Percentiles rank a stretch among this genome's conserved stretches.
These are phyloP conservation scores for Camelus dromedarius DNA, from an alignment of 2,113 vertebrate species.

Conservation along the genomic window DNA sequence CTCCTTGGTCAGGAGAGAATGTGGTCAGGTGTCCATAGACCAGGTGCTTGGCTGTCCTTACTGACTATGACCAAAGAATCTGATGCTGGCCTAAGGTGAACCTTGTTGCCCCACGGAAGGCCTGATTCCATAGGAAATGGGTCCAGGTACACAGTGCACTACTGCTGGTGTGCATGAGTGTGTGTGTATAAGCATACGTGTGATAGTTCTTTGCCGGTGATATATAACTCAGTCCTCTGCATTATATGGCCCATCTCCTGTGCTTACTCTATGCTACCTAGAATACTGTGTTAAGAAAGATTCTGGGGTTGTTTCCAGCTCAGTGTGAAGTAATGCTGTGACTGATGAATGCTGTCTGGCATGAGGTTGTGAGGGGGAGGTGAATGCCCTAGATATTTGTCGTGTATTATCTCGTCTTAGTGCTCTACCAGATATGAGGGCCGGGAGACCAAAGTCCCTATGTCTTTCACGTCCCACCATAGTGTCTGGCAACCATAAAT, in stretches of 20 bases:
- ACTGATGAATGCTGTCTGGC: neutral
- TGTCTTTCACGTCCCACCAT: neutral
- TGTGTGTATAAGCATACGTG: neutral
- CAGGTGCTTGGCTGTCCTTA: neutral
- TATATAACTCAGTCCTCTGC: neutral
- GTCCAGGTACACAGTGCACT: neutral
- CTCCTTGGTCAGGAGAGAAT: neutral
- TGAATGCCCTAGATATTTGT: neutral
- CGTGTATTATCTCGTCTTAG: constrained; percentile 19
- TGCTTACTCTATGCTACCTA: neutral
- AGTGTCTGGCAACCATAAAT: neutral
- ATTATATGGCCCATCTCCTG: neutral
- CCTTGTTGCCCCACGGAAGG: neutral
- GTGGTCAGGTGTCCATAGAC: neutral
- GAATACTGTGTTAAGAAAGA: neutral
- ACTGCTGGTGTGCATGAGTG: neutral
- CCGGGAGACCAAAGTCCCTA: neutral
- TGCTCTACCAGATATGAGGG: neutral
- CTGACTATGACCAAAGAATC: neutral
- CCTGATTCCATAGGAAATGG: neutral
- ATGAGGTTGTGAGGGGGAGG: neutral
- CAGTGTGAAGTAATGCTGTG: neutral
- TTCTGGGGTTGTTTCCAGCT: neutral
- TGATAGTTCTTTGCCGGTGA: neutral
- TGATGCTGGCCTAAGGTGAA: neutral